Conservation (phyloP, 2,113 vertebrate genomes). For the Nothoprocta pentlandii region DNA sequence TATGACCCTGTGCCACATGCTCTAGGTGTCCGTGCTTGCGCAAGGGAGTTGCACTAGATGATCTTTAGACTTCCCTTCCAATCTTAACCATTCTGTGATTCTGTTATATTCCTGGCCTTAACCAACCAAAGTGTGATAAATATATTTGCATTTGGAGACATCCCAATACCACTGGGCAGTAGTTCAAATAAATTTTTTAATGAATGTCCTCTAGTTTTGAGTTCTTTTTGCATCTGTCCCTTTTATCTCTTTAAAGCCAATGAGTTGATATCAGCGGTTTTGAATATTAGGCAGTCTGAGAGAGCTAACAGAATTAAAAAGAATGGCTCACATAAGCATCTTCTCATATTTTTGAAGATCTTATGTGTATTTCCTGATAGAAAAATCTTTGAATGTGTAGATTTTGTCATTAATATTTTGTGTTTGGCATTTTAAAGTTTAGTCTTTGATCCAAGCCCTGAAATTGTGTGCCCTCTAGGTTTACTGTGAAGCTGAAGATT, state of each 20-base stretch:
- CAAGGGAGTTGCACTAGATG: too few species aligned
- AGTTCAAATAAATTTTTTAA: not conserved
- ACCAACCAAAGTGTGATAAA: not conserved
- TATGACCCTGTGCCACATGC: too few species aligned
- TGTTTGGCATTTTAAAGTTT: not conserved
- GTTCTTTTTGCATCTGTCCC: not conserved
- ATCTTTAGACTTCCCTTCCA: too few species aligned
- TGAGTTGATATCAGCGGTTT: not conserved
- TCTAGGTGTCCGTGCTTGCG: too few species aligned
- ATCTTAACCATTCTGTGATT: too few species aligned
- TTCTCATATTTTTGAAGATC: not conserved
- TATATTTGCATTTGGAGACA: not conserved
- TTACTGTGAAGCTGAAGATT: not conserved
- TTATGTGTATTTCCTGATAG: not conserved
- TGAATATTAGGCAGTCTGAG: not conserved
- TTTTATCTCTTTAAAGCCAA: not conserved
- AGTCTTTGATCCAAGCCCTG: not conserved
- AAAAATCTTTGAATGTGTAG: not conserved
- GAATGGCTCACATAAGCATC: accelerated
- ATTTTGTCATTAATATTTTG: not conserved
- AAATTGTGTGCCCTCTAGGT: not conserved
- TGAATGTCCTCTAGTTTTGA: not conserved
- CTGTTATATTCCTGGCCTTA: not conserved
- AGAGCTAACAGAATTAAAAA: not conserved
- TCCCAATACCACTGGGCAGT: not conserved